Percentiles rank a stretch among this genome's conserved stretches.
These are phyloP conservation scores for Caenorhabditis zanzibari DNA, from an alignment of 2,888 invertebrate genomes.

Conservation along the genomic window DNA sequence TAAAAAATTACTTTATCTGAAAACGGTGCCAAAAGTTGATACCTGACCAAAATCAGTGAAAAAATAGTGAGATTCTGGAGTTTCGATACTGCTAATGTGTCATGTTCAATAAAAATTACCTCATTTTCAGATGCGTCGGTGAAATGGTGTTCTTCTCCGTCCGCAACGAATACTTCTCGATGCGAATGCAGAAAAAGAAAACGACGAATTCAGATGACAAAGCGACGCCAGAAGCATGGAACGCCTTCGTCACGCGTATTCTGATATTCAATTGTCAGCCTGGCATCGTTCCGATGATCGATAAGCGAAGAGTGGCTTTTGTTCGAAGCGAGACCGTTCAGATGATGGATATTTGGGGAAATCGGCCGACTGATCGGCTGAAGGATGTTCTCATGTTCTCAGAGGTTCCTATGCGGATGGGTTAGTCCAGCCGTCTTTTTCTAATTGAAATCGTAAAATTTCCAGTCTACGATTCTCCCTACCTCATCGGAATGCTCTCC, in stretches of 20 bases:
- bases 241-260: conserved; percentile 43
- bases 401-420: conserved; percentile 58
- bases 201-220: not conserved
- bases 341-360: conserved; percentile 51
- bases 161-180: conserved; percentile 67
- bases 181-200: conserved; percentile 59
- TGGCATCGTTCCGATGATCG: conserved; percentile 59
- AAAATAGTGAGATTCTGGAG: too few relatives aligned
- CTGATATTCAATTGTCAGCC: conserved; percentile 57
- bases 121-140: conserved; percentile 67
- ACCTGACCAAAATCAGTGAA: too few relatives aligned
- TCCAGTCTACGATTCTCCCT: conserved; percentile 92
- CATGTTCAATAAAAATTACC: too few relatives aligned
- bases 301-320: conserved; percentile 53
- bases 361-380: conserved; percentile 18
- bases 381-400: conserved; percentile 51
- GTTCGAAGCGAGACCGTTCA: conserved; percentile 59
- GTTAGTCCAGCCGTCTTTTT: too few relatives aligned
- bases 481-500: conserved; percentile 90
- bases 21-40: too few relatives aligned
- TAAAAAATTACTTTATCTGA: too few relatives aligned
- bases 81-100: too few relatives aligned
- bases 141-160: conserved; percentile 65
- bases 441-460: too few relatives aligned
- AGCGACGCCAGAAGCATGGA: conserved; percentile 49